Evolutionary conservation across 2,888 invertebrate species (phyloP).

Genomic region (Gari tellinella): DNA sequence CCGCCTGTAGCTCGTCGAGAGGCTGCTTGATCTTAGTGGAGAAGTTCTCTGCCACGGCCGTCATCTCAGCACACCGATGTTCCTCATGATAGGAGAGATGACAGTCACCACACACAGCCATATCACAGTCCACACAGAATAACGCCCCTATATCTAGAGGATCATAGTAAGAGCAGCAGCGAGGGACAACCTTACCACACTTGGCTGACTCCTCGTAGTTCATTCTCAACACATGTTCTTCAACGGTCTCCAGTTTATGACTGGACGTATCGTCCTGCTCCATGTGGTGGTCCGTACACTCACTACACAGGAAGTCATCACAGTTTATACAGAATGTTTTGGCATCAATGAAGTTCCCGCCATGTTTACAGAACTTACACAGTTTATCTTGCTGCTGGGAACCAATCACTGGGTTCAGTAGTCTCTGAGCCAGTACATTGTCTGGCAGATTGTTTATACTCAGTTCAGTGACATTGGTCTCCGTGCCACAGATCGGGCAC

Average conservation of each 20-base stretch:
- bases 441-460: constrained; percentile 62
- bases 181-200: constrained; percentile 57
- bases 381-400: constrained; percentile 56
- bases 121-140: constrained; percentile 78
- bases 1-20: constrained; percentile 64
- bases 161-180: constrained; percentile 75
- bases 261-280: constrained; percentile 69
- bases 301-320: constrained; percentile 72
- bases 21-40: constrained; percentile 73
- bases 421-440: constrained; percentile 72
- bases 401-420: constrained; percentile 57
- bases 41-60: constrained; percentile 76
- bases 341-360: constrained; percentile 67
- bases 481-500: constrained; percentile 74
- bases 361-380: constrained; percentile 68
- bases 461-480: constrained; percentile 38
- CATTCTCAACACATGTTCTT: constrained; percentile 56
- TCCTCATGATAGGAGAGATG: constrained; percentile 66
- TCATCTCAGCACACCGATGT: constrained; percentile 76
- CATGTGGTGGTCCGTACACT: constrained; percentile 67
- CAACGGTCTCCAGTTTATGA: constrained; percentile 68
- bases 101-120: constrained; percentile 73
- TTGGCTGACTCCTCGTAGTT: constrained; percentile 52
- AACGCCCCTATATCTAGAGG: constrained; percentile 74
- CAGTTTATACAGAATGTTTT: constrained; percentile 72